A percentile compares a stretch with the other conserved stretches of the same genome.
Conservation (phyloP, 2,888 invertebrate genomes). For the Apoda limacodes region DNA sequence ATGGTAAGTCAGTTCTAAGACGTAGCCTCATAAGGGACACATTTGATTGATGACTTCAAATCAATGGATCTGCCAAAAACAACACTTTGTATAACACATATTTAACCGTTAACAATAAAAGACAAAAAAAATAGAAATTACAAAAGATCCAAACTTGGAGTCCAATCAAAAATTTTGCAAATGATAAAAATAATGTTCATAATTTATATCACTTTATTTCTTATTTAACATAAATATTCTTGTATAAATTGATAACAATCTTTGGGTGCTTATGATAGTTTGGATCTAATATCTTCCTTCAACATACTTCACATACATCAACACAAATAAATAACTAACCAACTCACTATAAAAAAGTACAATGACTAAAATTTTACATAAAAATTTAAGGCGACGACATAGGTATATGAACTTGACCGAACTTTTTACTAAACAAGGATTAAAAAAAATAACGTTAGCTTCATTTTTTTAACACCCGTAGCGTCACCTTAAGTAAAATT, state of each 20-base stretch:
- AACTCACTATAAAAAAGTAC: constrained; percentile 25
- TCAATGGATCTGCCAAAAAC: constrained; percentile 53
- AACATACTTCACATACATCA: constrained; percentile 25
- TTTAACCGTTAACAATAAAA: constrained; percentile 13
- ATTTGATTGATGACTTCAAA: constrained; percentile 70
- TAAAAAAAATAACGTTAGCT: too few relatives aligned
- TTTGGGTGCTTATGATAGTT: constrained; percentile 62
- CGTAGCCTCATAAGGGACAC: constrained; percentile 47
- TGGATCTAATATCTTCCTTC: constrained; percentile 29
- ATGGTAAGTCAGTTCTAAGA: constrained; percentile 62
- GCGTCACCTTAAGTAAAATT: too few relatives aligned
- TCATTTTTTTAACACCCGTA: too few relatives aligned
- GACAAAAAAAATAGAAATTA: constrained; percentile 8
- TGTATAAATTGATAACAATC: constrained; percentile 71
- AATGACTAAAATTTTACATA: constrained; percentile 51
- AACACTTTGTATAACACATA: constrained; percentile 10
- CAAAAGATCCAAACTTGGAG: constrained; percentile 38
- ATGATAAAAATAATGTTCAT: constrained; percentile 32
- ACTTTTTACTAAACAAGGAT: too few relatives aligned
- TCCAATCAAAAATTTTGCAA: constrained; percentile 33
- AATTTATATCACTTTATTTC: constrained; percentile 60
- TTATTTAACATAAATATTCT: constrained; percentile 69
- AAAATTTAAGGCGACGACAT: too few relatives aligned
- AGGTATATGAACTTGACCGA: too few relatives aligned
- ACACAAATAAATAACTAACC: constrained; percentile 31